Conservation (phyloP, 2,888 invertebrate genomes). For the Lissonota sp. region DNA sequence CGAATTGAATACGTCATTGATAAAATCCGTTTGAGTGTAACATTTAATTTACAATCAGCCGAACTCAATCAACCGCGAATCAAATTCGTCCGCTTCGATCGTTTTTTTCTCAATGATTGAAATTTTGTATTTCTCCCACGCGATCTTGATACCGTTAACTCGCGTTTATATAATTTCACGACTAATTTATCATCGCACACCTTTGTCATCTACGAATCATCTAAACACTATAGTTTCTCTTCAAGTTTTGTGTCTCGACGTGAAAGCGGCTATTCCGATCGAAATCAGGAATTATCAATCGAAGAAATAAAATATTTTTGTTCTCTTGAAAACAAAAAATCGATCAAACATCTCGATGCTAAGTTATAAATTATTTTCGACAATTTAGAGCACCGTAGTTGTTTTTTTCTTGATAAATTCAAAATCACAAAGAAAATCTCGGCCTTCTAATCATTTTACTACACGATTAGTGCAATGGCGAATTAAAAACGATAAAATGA, state of each 20-base stretch:
- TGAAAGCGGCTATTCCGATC: slow-evolving; percentile 82
- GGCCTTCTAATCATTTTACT: no score
- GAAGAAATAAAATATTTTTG: slow-evolving; percentile 15
- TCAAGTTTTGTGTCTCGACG: slow-evolving; percentile 79
- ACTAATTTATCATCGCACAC: slow-evolving; percentile 12
- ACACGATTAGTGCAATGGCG: no score
- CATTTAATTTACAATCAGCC: no score
- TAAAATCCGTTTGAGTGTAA: no score
- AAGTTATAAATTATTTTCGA: no score
- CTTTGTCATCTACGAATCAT: background rate
- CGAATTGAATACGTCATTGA: no score
- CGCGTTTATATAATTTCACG: slow-evolving; percentile 19
- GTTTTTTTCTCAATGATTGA: background rate
- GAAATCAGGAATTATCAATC: slow-evolving; percentile 72
- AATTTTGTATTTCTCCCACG: slow-evolving; percentile 1
- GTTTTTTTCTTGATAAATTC: background rate
- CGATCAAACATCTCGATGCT: slow-evolving; percentile 25
- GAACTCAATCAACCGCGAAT: no score
- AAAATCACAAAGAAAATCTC: background rate
- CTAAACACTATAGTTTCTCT: slow-evolving; percentile 44
- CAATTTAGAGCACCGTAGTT: background rate
- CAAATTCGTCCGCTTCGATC: background rate
- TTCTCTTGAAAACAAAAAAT: slow-evolving; percentile 27
- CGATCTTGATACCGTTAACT: slow-evolving; percentile 29
- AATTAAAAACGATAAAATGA: slow-evolving; percentile 11